phyloP scores from a whole-genome alignment of 2,113 vertebrate genomes.

The Gulo gulo region DNA sequence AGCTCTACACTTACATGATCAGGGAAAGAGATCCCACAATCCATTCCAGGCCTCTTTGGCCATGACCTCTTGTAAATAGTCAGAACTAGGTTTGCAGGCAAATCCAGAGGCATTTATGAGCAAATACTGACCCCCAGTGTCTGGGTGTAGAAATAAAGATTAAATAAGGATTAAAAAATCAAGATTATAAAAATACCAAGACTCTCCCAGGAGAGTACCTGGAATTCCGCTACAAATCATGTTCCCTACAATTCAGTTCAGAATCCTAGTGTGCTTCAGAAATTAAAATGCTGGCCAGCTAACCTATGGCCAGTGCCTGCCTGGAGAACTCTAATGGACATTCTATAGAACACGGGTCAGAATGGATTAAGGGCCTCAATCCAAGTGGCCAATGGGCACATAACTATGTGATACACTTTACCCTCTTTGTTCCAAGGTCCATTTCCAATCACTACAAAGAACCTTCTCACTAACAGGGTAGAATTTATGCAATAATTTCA shows the following conservation, averaged over 20 bases:
- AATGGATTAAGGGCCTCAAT: neutral
- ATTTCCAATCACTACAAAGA: neutral
- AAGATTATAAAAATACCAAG: neutral
- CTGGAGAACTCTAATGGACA: neutral
- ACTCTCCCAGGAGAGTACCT: neutral
- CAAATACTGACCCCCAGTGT: conserved; percentile 76
- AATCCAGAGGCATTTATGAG: conserved; percentile 38
- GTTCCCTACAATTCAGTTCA: neutral
- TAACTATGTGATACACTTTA: neutral
- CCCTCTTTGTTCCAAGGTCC: neutral
- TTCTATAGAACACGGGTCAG: neutral
- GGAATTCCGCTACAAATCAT: neutral
- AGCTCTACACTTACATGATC: neutral
- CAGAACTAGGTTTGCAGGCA: neutral
- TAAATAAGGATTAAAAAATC: neutral
- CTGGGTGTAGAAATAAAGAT: conserved; percentile 41
- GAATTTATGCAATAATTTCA: neutral
- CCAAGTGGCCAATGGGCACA: neutral
- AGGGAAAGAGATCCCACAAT: neutral
- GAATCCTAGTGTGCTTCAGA: neutral
- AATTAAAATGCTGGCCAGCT: neutral
- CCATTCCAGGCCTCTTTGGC: neutral
- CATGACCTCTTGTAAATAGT: neutral
- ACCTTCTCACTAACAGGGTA: neutral
- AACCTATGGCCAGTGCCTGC: neutral